Percentiles rank a stretch among this genome's conserved stretches.
Evolutionary conservation across 2,113 vertebrate species (phyloP).

Genomic region (Pogonocichla stellata): DNA sequence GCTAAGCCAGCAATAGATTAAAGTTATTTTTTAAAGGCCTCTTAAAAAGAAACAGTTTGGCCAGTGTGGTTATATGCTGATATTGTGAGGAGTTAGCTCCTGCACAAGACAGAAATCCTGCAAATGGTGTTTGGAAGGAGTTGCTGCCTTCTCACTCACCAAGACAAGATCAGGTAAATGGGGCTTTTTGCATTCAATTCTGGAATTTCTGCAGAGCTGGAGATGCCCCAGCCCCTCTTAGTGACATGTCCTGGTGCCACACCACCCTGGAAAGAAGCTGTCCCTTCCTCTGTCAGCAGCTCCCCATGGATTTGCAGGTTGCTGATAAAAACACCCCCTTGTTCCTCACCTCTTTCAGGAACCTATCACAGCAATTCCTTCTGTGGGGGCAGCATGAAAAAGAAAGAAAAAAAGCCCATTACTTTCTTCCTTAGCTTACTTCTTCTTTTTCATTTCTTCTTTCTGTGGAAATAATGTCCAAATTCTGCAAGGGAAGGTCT

Average conservation of each 20-base stretch:
- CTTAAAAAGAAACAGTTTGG: neutral
- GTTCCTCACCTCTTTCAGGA: neutral
- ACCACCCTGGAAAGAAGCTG: neutral
- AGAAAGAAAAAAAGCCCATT: neutral
- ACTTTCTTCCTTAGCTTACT: neutral
- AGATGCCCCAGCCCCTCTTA: neutral
- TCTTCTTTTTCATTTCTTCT: neutral
- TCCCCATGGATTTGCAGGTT: neutral
- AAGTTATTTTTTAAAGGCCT: neutral
- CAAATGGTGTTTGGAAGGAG: neutral
- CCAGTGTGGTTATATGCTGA: rapidly evolving
- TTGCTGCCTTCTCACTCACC: rapidly evolving
- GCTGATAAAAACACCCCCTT: neutral
- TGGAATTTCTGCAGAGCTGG: neutral
- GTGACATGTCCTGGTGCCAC: rapidly evolving
- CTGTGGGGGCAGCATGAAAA: neutral
- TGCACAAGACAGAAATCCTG: neutral
- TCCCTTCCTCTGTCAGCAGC: rapidly evolving
- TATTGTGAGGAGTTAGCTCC: neutral
- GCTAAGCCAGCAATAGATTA: neutral
- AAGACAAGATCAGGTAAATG: rapidly evolving
- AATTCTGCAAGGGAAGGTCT: neutral
- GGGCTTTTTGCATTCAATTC: neutral
- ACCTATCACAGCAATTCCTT: neutral
- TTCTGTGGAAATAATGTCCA: neutral